Base-by-base conservation (phyloP, 2,113 vertebrate genomes). In the Tyto alba region DNA sequence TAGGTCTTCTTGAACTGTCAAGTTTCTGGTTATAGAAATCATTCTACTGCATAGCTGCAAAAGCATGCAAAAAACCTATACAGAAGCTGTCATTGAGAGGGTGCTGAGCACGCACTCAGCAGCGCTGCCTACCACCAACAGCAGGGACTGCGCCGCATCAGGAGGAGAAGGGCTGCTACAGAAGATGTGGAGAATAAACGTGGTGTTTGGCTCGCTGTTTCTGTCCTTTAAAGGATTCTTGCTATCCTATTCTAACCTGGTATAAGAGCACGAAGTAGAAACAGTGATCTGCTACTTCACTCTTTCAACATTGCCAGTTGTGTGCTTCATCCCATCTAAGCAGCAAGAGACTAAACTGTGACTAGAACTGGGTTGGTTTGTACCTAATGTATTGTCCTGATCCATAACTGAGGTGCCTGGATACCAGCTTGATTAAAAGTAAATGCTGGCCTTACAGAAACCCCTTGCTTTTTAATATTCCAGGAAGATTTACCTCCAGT, bases 381-480 rank as follows among this genome's bases (percentile, higher is more conserved):
- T 43, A 62, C 63, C 41, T 52, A 47, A 18, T 0, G 0, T 9
- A 0, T 36, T 62, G 43, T 22, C 38, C 57, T 88, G 72, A 88
- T 67, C 40, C 30, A 20, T 4, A 64, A 34, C 26, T 60, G 73
- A 87, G 36, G 27, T 41, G 76, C 48, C 57, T 66, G 83, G 48
- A 56, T 53, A 74, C 9, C 59, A 84, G 36, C 47, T 45, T 60
- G 48, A 86, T 86, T 62, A 41, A 76, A 92, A 21, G 3, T 23
- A 77, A 95, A 66, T 34, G 13, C 45, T 34, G 22, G 36, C 32
- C n/a, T 41, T 60, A 41, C 59, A 86, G 59, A 74, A 88, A 71
- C 34, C 32, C 38, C 40, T 80, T 19, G 7, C 36, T 34, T 68
- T 19, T 87, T 16, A 87, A 30, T 64, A 56, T 67, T 74, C n/a